Evolutionary conservation across 2,888 invertebrate species (phyloP), one percentile per base, ranked within the genome.

Genomic region (Dermolepida albohirtum): DNA sequence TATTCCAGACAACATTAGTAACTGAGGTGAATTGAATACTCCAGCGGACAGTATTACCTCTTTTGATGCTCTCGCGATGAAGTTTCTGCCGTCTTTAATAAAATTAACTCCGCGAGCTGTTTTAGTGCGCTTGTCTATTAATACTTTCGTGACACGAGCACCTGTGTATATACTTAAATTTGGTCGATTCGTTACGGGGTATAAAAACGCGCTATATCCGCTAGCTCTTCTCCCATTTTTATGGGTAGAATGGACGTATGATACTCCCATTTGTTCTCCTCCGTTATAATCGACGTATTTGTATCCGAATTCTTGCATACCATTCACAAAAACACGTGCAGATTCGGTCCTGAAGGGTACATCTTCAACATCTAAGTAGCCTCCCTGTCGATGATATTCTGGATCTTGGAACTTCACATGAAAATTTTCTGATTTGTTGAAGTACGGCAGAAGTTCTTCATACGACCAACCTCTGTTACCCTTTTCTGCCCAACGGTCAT

Each of bases 1-100:
- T 11, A 89, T 78, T 0, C 94, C 94, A 4, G 94, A 94, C 6
- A 95, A 81, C 92, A 95, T 92, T 5, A 96, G 86, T 1, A 96
- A 80, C 80, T 95, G 95, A 0, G 95, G 93, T 0, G 93, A 91
- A 75, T 92, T 92, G 72, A 96, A 90, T 1, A 94, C 87, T 0
- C 95, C 95, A 1, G 92, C 92, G 10, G 91, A 90, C 14, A 96
- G 76, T 62, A 95, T 91, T 0, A 96, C 89, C 83, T 93, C 93
- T 77, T 89, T 91, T 4, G 86, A 86, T 0, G 90, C 92, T 59
- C 79, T 81, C 0, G 88, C 86, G 2, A 82, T 84, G 70, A 84
- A 85, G 70, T 83, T 84, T 51, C 78, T 83, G 1, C 85, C 85
- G 17, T 83, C 79, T 78, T 87, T 87, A 0, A 87, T 80, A 70